A percentile compares a stretch with the other conserved stretches of the same genome.
These are phyloP conservation scores for Puntigrus tetrazona DNA, from an alignment of 2,113 vertebrate genomes.

Conservation along the genomic window DNA sequence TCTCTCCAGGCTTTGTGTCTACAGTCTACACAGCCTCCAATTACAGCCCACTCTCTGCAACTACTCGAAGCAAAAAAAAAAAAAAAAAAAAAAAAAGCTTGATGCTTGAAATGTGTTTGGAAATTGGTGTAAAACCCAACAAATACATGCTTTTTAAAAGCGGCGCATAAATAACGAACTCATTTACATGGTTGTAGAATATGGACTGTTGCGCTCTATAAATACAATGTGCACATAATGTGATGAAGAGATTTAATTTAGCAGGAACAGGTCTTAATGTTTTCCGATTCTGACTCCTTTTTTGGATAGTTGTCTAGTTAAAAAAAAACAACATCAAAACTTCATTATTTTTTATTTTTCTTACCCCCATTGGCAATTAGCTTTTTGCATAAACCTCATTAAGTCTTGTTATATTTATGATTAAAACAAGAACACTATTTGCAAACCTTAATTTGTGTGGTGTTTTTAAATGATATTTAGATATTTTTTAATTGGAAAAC, in stretches of 20 bases:
- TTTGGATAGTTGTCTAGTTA: neutral
- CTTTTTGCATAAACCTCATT: neutral
- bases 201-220: neutral
- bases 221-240: neutral
- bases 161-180: neutral
- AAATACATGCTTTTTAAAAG: neutral
- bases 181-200: neutral
- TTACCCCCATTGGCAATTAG: neutral
- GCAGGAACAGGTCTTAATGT: neutral
- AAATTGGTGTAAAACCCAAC: neutral
- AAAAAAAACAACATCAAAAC: neutral
- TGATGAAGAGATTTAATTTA: constrained; percentile 1
- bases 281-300: neutral
- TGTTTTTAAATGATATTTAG: neutral
- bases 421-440: neutral
- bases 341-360: neutral
- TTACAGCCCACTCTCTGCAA: constrained; percentile 13
- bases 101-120: neutral
- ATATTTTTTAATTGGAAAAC: neutral
- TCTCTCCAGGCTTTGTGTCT: constrained; percentile 24
- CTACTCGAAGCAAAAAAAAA: neutral
- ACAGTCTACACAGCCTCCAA: constrained; percentile 28
- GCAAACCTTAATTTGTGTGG: neutral
- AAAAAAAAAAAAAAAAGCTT: too few species aligned
- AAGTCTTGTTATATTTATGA: neutral